Evolutionary conservation across 2,797 vertebrate genomes (phyloP), one percentile per base, ranked within the genome.

Genomic region (Geotrypetes seraphini): DNA sequence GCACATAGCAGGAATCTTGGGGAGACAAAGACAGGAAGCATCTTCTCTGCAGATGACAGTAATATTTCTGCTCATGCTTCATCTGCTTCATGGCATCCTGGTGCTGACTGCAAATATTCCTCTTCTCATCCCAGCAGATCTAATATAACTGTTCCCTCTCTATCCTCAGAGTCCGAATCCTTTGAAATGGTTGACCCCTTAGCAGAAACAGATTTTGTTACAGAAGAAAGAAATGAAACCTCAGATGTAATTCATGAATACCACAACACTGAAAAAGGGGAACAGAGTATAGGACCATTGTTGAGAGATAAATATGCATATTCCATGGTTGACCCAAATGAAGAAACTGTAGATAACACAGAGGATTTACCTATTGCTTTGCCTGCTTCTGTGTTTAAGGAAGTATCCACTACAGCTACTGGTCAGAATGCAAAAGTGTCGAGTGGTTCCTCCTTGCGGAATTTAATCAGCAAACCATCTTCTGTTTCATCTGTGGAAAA

Each of bases 161-260:
- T 47, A 28, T 0, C 2, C 19, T 19, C 1, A 1, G 39, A 51
- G 22, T 31, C 43, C 34, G 56, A 52, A 22, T 18, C 10, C 4
- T 63, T 46, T 44, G 55, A 48, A 32, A 26, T 40, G 6, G 24
- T 22, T 26, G 38, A 32, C 13, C 7, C 18, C 14, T 40, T 36
- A 17, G 24, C 20, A 31, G 43, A 39, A 31, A 33, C 13, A n/a
- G 11, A 16, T 16, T 50, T 16, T 47, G 50, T 44, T 5, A 22
- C 38, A 19, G 37, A 51, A 43, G 43, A 39, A 12, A 22, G 40
- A 25, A 19, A 10, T 38, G 43, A 42, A 6, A 13, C 31, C 7
- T 2, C 5, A 10, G 14, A 2, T 12, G 15, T 21, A 9, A 16
- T 12, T 16, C 20, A 15, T 33, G 36, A 32, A 9, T 21, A 33